These are phyloP conservation scores for Pheosia gnoma DNA, from an alignment of 2,888 invertebrate genomes.

Conservation along the genomic window DNA sequence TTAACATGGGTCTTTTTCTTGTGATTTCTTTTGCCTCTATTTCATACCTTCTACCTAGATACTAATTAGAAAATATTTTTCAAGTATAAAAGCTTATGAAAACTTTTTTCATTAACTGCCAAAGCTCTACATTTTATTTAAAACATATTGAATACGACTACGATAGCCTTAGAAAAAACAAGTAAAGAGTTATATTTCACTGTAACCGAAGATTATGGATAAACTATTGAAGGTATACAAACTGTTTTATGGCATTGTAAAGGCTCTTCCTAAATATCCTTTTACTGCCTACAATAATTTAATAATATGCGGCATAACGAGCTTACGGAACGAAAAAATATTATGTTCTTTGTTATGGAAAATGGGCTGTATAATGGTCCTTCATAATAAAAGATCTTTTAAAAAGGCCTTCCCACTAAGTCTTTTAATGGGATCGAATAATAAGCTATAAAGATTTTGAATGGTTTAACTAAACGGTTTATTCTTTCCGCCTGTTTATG, in stretches of 20 bases:
- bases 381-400: constrained; percentile 72
- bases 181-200: not conserved
- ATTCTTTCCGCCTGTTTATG: constrained; percentile 68
- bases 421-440: constrained; percentile 78
- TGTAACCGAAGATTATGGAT: not conserved
- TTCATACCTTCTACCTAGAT: too few species aligned
- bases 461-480: constrained; percentile 74
- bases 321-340: constrained; percentile 63
- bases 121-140: too few species aligned
- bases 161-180: too few species aligned
- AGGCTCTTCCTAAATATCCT: constrained; percentile 42
- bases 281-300: constrained; percentile 67
- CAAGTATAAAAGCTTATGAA: too few species aligned
- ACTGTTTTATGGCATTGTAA: not conserved
- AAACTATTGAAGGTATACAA: not conserved
- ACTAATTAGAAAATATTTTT: too few species aligned
- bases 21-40: too few species aligned
- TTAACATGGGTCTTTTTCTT: too few species aligned
- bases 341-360: constrained; percentile 75
- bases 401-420: constrained; percentile 74
- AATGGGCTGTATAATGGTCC: constrained; percentile 75
- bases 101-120: too few species aligned
- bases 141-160: too few species aligned
- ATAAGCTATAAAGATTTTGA: constrained; percentile 79
- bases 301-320: constrained; percentile 68